These are phyloP conservation scores for Cheirogaleus medius DNA, from an alignment of 2,113 vertebrate genomes.

Conservation along the genomic window DNA sequence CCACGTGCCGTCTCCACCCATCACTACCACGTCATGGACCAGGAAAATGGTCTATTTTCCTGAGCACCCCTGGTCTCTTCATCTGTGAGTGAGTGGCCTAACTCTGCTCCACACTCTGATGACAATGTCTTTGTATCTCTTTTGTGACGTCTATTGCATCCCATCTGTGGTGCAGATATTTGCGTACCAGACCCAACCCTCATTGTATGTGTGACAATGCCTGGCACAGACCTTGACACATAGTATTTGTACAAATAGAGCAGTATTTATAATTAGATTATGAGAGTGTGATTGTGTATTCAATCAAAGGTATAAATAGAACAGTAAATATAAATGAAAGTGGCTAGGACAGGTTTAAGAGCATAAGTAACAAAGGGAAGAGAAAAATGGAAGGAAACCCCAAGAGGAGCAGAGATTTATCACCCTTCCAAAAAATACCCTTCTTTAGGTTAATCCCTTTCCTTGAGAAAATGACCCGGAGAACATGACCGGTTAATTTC, in stretches of 20 bases:
- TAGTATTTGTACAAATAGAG: background rate
- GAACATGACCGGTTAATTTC: background rate
- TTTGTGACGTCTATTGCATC: background rate
- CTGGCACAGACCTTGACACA: background rate
- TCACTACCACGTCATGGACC: background rate
- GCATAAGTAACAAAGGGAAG: background rate
- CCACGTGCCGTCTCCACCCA: background rate
- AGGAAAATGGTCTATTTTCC: rapidly evolving
- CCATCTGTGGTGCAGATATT: background rate
- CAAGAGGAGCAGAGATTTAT: background rate
- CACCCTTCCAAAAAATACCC: background rate
- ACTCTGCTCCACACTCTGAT: background rate
- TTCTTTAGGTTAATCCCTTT: background rate
- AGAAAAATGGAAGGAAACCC: background rate
- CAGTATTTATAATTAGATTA: background rate
- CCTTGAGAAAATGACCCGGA: slow-evolving; percentile 7
- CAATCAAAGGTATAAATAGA: background rate
- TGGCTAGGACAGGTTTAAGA: no score
- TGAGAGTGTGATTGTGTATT: background rate
- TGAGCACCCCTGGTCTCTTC: rapidly evolving
- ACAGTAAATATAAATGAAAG: background rate
- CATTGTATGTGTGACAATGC: background rate
- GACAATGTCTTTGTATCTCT: background rate
- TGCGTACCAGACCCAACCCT: background rate
- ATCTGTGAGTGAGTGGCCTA: background rate